These are phyloP conservation scores for Doris montereyensis DNA, from an alignment of 2,888 invertebrate genomes.

Conservation along the genomic window DNA sequence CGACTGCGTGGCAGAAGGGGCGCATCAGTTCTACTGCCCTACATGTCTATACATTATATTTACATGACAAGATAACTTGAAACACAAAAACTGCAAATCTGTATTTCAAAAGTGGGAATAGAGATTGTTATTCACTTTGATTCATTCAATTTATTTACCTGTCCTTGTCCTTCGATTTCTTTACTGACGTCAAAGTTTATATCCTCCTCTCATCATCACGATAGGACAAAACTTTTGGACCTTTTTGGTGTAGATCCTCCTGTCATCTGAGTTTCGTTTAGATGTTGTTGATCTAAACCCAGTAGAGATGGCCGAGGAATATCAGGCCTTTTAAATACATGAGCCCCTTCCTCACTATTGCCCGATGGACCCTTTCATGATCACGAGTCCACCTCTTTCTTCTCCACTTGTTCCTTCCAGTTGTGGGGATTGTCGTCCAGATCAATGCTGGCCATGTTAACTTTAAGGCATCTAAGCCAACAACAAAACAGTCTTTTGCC, in stretches of 20 bases:
- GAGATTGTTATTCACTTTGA: not conserved
- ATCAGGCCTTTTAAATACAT: constrained; percentile 59
- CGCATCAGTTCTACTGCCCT: too few species aligned
- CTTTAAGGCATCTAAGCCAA: not conserved
- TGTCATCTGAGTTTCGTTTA: constrained; percentile 61
- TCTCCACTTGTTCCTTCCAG: constrained; percentile 69
- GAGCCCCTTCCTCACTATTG: constrained; percentile 43
- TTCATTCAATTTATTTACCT: not conserved
- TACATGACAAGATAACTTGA: too few species aligned
- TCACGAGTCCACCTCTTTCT: constrained; percentile 68
- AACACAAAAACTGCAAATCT: too few species aligned
- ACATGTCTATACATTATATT: too few species aligned
- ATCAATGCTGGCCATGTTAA: constrained; percentile 54
- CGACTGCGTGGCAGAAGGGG: too few species aligned
- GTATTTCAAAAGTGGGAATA: too few species aligned
- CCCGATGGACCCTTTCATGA: constrained; percentile 68
- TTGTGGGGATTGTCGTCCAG: constrained; percentile 60
- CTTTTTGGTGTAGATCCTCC: constrained; percentile 51
- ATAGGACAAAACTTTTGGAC: constrained; percentile 65
- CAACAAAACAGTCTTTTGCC: too few species aligned
- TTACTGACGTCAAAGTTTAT: constrained; percentile 45
- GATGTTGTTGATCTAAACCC: constrained; percentile 72
- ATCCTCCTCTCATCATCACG: constrained; percentile 54
- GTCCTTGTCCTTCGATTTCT: constrained; percentile 36
- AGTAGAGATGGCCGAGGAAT: constrained; percentile 64